Conservation (phyloP, 2,113 vertebrate species). For the Porphyrio hochstetteri region DNA sequence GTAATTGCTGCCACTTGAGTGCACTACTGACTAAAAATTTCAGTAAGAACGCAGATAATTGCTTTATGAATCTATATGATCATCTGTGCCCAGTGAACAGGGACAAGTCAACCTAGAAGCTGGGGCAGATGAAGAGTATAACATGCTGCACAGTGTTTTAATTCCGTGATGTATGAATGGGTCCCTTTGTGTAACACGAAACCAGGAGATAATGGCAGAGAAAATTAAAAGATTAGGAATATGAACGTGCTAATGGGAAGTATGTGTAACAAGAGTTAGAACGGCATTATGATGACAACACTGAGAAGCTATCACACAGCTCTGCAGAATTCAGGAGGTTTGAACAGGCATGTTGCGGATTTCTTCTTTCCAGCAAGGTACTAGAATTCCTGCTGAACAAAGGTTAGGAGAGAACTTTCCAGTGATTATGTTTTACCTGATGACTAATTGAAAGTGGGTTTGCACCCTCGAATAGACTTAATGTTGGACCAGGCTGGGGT, state of each 20-base stretch:
- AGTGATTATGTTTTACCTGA: background rate
- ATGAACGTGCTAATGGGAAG: background rate
- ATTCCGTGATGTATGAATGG: background rate
- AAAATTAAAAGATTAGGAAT: background rate
- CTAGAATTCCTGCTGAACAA: background rate
- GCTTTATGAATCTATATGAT: slow-evolving; percentile 17
- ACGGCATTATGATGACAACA: background rate
- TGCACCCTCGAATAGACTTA: background rate
- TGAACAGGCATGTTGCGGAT: background rate
- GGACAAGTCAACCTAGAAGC: background rate
- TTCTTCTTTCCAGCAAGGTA: background rate
- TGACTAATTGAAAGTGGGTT: background rate
- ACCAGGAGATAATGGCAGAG: background rate
- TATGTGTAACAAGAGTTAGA: background rate
- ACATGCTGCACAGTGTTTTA: background rate
- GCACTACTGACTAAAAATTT: slow-evolving; percentile 30
- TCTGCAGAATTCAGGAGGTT: background rate
- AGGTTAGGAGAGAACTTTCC: background rate
- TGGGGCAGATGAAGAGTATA: background rate
- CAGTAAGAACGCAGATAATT: slow-evolving; percentile 30
- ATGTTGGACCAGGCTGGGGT: background rate
- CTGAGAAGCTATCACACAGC: background rate
- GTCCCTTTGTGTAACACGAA: background rate
- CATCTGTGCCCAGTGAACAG: slow-evolving; percentile 20
- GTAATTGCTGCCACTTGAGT: slow-evolving; percentile 12